A percentile compares a stretch with the other conserved stretches of the same genome.
Evolutionary conservation across 2,113 vertebrate genomes (phyloP).

Genomic region (Phycodurus eques): DNA sequence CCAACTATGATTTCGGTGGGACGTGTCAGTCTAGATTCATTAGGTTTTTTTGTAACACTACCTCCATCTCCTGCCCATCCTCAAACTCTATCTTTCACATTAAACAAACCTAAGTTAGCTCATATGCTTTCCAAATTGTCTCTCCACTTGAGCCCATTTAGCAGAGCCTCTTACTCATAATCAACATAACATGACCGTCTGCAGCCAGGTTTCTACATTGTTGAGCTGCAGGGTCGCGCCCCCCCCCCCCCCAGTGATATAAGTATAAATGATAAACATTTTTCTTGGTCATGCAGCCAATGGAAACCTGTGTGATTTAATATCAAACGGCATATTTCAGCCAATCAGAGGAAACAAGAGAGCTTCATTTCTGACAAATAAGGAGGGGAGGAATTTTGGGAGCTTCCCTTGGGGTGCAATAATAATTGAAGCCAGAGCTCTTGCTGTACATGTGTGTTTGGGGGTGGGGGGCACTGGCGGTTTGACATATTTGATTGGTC

Average conservation of each 20-base stretch:
- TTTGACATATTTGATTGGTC: conserved; percentile 76
- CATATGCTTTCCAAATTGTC: conserved; percentile 66
- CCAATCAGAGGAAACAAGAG: conserved; percentile 70
- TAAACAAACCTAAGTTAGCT: conserved; percentile 70
- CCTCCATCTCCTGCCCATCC: conserved; percentile 50
- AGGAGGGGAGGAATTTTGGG: conserved; percentile 68
- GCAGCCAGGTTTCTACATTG: conserved; percentile 53
- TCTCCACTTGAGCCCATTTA: conserved; percentile 65
- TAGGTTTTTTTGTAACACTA: conserved; percentile 58
- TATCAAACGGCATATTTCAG: conserved; percentile 75
- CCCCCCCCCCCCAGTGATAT: conserved; percentile 67
- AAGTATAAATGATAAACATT: conserved; percentile 75
- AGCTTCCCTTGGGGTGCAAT: conserved; percentile 68
- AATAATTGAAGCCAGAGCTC: conserved; percentile 74
- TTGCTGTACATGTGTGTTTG: conserved; percentile 61
- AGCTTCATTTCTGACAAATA: conserved; percentile 76
- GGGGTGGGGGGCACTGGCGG: conserved; percentile 58
- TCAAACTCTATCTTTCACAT: conserved; percentile 60
- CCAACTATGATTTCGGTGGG: conserved; percentile 60
- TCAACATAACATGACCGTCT: conserved; percentile 57
- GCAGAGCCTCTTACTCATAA: conserved; percentile 63
- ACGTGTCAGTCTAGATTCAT: conserved; percentile 67
- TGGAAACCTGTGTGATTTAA: conserved; percentile 70
- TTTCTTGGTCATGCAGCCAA: conserved; percentile 67
- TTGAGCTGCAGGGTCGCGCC: conserved; percentile 59